phyloP scores from a whole-genome alignment of 2,113 vertebrate species.

The Cettia cetti region DNA sequence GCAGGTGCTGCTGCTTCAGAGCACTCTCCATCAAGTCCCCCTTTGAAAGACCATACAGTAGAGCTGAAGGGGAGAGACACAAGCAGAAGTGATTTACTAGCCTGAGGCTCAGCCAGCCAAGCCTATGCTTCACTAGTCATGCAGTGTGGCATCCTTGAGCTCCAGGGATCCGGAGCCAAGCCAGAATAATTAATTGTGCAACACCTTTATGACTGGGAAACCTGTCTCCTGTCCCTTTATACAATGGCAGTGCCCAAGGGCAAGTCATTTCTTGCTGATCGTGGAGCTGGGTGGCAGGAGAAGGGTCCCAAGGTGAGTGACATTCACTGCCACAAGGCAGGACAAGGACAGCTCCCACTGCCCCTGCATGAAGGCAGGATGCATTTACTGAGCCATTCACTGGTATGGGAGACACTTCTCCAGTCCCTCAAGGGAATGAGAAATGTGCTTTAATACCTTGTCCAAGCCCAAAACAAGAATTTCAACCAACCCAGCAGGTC shows the following conservation, averaged over 20 bases:
- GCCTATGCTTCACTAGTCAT: not conserved
- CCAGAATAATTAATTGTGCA: slow-evolving; percentile 51
- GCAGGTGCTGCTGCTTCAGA: not conserved
- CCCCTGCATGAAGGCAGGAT: rapidly evolving
- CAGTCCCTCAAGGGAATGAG: not conserved
- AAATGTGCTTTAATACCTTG: not conserved
- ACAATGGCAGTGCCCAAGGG: not conserved
- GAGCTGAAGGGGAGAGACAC: rapidly evolving
- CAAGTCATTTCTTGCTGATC: not conserved
- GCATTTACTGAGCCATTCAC: not conserved
- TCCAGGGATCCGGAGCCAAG: not conserved
- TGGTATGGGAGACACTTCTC: not conserved
- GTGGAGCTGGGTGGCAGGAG: rapidly evolving
- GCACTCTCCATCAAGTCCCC: not conserved
- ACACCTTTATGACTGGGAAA: slow-evolving; percentile 32
- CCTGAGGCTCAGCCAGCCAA: not conserved
- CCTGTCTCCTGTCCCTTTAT: not conserved
- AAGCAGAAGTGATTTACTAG: slow-evolving; percentile 22
- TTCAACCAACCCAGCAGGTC: not conserved
- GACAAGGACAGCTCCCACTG: rapidly evolving
- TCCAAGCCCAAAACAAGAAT: not conserved
- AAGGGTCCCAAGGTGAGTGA: rapidly evolving
- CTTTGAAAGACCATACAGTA: not conserved
- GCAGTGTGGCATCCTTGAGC: slow-evolving; percentile 6
- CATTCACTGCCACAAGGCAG: not conserved